phyloP scores from a whole-genome alignment of 1,140 invertebrate genomes.

The Meloidogyne floridensis region DNA sequence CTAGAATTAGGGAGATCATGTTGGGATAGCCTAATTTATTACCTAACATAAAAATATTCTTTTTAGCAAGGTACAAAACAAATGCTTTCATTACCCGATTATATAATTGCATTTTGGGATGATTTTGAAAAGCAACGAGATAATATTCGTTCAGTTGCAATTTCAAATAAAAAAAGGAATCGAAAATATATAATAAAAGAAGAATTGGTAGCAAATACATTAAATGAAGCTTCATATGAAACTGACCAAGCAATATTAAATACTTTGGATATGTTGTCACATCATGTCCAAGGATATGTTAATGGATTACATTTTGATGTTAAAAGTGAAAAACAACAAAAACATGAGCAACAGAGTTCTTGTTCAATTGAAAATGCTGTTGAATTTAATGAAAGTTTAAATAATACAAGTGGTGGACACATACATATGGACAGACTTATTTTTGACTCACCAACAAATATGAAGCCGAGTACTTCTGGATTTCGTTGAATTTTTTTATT shows the following conservation, averaged over 20 bases:
- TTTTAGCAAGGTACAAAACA: neutral
- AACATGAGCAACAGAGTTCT: too few relatives aligned
- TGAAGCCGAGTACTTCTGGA: neutral
- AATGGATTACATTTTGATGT: slow-evolving; percentile 10
- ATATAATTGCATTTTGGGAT: neutral
- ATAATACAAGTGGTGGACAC: neutral
- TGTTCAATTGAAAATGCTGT: neutral
- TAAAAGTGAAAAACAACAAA: neutral
- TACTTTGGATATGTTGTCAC: slow-evolving; percentile 11
- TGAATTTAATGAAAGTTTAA: neutral
- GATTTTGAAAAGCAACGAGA: neutral
- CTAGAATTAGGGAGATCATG: too few relatives aligned
- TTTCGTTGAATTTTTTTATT: neutral
- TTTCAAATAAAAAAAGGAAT: slow-evolving; percentile 3
- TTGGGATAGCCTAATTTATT: too few relatives aligned
- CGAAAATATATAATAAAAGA: slow-evolving; percentile 12
- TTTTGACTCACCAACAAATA: neutral
- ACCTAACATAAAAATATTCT: neutral
- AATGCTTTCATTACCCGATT: neutral
- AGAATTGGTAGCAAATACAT: slow-evolving; percentile 6
- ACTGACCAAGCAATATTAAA: neutral
- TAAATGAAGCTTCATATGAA: slow-evolving; percentile 14
- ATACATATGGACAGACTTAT: neutral
- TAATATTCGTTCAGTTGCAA: neutral
- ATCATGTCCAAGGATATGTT: slow-evolving; percentile 11